Evolutionary conservation across 2,888 invertebrate genomes (phyloP), one percentile per base, ranked within the genome.

Genomic region (Abrostola triplasia): DNA sequence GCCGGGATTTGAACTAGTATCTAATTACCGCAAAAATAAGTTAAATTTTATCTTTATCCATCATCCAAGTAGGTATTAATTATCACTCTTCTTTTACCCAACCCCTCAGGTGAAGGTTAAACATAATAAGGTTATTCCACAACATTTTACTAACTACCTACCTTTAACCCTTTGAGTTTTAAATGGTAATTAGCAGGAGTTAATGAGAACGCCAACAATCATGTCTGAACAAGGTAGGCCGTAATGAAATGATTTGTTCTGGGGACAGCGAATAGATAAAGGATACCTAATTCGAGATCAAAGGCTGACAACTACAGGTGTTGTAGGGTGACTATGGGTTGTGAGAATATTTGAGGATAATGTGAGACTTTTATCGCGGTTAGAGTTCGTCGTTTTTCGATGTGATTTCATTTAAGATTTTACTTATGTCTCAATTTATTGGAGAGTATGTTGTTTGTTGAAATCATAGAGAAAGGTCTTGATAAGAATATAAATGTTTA

Each of bases 261-360:
- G 59, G 67, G 73, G 59, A 67, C 59, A 66, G 66, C 61, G 40
- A 59, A 47, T 75, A 73, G 80, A 84, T 82, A 87, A 86, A 87
- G 86, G 87, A 85, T 88, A 47, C 13, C 44, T 47, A 87, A 84
- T 84, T 84, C 80, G 71, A 84, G 87, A 89, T 89, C 90, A 89
- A 89, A 89, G 88, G 61, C 73, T 86, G 88, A 82, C 89, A 87
- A 79, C 70, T 74, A 76, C 89, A 89, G 88, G 81, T 84, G 86
- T 24, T 35, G 57, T 84, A 73, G 63, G 81, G 82, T 57, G 73
- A 52, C 84, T 72, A 79, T 11, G 50, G 9, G 0, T 35, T 5
- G 0, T 7, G 4, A 2, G 24, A n/a, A n/a, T 5, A 41, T 41
- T 0, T 35, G 6, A 36, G 5, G 6, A n/a, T 44, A 6, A 5